Evolutionary conservation across 1,140 invertebrate species (phyloP).

Genomic region (Mamestra configurata): DNA sequence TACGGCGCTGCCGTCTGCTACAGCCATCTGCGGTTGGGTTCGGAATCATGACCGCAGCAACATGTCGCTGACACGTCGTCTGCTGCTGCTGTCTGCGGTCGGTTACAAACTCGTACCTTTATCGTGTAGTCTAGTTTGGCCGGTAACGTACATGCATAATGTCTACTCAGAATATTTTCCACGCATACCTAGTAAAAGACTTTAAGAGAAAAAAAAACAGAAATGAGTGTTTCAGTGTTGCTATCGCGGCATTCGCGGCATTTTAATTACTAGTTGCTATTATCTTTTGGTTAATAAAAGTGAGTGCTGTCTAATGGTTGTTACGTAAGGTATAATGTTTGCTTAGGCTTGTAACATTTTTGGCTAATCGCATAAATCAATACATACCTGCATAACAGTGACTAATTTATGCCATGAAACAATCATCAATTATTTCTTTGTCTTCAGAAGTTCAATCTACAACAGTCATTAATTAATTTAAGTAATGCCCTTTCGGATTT

Average conservation of each 20-base stretch:
- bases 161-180: neutral
- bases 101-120: too few species aligned
- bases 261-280: constrained; percentile 45
- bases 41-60: too few species aligned
- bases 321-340: constrained; percentile 52
- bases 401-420: neutral
- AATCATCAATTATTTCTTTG: neutral
- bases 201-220: too few species aligned
- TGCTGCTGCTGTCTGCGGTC: too few species aligned
- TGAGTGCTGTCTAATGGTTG: constrained; percentile 55
- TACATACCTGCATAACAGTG: constrained; percentile 5
- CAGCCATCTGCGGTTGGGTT: too few species aligned
- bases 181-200: neutral
- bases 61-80: too few species aligned
- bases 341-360: constrained; percentile 36
- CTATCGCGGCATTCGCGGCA: constrained; percentile 10
- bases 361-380: neutral
- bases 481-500: constrained; percentile 3
- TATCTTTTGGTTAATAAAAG: constrained; percentile 53
- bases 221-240: constrained; percentile 3
- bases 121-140: neutral
- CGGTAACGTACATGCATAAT: neutral
- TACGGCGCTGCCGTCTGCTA: too few species aligned
- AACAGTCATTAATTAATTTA: neutral
- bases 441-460: neutral